Evolutionary conservation across 2,888 invertebrate species (phyloP).

Genomic region (Dromius quadrimaculatus): DNA sequence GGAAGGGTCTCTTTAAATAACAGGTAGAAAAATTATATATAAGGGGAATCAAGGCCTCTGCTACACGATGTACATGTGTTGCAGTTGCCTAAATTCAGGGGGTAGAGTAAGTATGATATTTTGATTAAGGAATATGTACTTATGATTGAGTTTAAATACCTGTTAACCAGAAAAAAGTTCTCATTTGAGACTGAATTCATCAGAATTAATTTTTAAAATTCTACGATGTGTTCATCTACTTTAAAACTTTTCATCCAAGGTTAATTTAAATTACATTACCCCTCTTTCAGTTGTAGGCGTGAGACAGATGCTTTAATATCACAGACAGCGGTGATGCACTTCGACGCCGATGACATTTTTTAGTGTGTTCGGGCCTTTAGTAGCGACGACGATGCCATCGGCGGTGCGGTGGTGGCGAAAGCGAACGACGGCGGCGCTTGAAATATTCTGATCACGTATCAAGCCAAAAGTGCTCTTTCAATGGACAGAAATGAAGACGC

Average conservation of each 20-base stretch:
- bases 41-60: conserved; percentile 18
- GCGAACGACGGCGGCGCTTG: conserved; percentile 1
- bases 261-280: conserved; percentile 42
- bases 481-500: conserved; percentile 49
- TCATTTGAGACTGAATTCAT: no score
- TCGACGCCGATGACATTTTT: conserved; percentile 44
- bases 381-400: no score
- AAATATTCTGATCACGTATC: conserved; percentile 24
- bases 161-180: no score
- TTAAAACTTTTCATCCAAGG: conserved; percentile 24
- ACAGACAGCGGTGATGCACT: conserved; percentile 24
- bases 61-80: conserved; percentile 18
- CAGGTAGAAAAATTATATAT: conserved; percentile 38
- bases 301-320: conserved; percentile 13
- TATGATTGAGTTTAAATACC: no score
- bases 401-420: background rate
- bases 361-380: no score
- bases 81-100: conserved; percentile 11
- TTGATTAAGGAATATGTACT: no score
- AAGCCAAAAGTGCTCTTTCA: conserved; percentile 49
- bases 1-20: conserved; percentile 9
- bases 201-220: no score
- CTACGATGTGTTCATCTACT: conserved; percentile 18
- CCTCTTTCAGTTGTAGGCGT: no score
- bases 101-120: no score